Conservation (phyloP, 2,888 invertebrate species). For the Habroteleia sp. region DNA sequence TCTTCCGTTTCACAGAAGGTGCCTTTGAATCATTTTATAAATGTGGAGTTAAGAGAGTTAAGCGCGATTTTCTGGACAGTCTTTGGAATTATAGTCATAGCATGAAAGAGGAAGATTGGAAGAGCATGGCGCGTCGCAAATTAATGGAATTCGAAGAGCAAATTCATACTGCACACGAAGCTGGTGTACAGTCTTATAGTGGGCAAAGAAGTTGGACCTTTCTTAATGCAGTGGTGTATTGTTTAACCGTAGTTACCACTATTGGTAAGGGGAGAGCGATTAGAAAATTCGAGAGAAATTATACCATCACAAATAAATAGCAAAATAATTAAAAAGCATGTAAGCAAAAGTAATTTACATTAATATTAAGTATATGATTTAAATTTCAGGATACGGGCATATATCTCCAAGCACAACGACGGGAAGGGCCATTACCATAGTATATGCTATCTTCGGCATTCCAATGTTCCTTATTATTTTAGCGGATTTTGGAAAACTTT, state of each 20-base stretch:
- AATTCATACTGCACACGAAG: constrained; percentile 90
- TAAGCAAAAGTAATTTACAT: too few species aligned
- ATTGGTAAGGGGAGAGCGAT: constrained; percentile 86
- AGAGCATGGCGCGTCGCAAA: constrained; percentile 90
- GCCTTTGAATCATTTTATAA: constrained; percentile 93
- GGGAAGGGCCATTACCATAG: constrained; percentile 93
- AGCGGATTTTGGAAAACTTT: constrained; percentile 95
- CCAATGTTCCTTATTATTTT: constrained; percentile 96
- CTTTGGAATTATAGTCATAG: constrained; percentile 92
- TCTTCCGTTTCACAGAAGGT: constrained; percentile 92
- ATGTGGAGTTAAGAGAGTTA: constrained; percentile 92
- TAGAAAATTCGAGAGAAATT: not conserved
- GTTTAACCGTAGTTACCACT: constrained; percentile 92
- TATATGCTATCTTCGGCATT: constrained; percentile 97
- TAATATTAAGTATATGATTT: too few species aligned
- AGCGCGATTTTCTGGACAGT: constrained; percentile 91
- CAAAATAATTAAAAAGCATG: too few species aligned
- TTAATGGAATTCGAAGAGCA: constrained; percentile 93
- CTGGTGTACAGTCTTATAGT: constrained; percentile 91
- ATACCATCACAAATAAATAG: too few species aligned
- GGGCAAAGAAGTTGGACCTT: constrained; percentile 94
- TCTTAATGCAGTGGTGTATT: constrained; percentile 92
- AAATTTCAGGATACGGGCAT: constrained; percentile 94
- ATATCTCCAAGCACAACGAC: constrained; percentile 94
- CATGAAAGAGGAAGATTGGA: constrained; percentile 94